A percentile compares a stretch with the other conserved stretches of the same genome.
These are phyloP conservation scores for Leucoraja ocellata DNA, from an alignment of 2,797 vertebrate species.

Conservation along the genomic window DNA sequence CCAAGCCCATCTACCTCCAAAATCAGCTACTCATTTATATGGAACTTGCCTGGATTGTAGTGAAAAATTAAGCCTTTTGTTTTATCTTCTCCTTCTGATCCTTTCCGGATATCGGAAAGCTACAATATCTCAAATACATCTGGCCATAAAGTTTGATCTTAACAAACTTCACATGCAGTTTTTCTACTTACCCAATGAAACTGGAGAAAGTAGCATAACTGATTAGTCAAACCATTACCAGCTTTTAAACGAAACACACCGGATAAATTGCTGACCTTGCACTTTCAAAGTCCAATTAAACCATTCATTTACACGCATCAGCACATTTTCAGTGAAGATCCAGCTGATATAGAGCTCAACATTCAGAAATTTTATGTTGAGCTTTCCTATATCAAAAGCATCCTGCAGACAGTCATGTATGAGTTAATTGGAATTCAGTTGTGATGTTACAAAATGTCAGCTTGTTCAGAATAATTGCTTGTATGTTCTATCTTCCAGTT, in stretches of 20 bases:
- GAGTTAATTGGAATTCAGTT: constrained; percentile 23
- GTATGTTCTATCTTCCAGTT: not conserved
- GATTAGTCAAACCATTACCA: constrained; percentile 19
- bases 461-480: constrained; percentile 36
- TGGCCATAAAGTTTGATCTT: not conserved
- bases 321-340: constrained; percentile 3
- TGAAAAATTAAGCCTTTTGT: not conserved
- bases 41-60: not conserved
- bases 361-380: constrained; percentile 9
- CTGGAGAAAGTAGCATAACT: not conserved
- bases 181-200: not conserved
- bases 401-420: not conserved
- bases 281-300: constrained; percentile 31
- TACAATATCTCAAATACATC: not conserved
- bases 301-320: constrained; percentile 22
- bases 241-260: not conserved
- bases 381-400: constrained; percentile 13
- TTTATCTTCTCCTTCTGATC: not conserved
- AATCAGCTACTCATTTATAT: not conserved
- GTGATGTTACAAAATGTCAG: constrained; percentile 31
- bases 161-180: not conserved
- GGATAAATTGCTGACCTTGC: constrained; percentile 21
- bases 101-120: not conserved
- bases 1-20: not conserved
- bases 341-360: not conserved